Base-by-base conservation (phyloP, 2,888 invertebrate genomes). In the Pristionchus entomophagus region DNA sequence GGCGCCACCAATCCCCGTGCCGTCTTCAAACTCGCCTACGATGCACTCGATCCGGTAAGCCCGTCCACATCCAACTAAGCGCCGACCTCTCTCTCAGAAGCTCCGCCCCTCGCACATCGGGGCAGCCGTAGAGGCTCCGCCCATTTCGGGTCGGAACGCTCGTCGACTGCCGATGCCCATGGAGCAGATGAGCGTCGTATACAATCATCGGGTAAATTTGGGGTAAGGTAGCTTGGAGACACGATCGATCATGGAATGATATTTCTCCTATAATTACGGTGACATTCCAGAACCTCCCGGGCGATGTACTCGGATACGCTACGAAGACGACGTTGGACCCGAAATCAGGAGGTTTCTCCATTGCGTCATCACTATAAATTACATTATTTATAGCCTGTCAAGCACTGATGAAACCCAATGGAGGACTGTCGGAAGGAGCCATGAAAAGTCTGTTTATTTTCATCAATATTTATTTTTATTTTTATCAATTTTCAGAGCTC, bases 171-270 rank as follows among this genome's bases (percentile, higher is more conserved):
- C 80, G n/a, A 80, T 80, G 80, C 35, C 32, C 26, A 80, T 80
- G 80, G 80, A 80, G 41, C 80, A 80, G 51, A 56, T 80, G 73
- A 73, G 73, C 32, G 73, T 73, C 26, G 41, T 73, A 4, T 73
- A 73, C 41, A 73, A 73, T 41, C 73, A 73, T 73, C 22, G 73
- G 38, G 73, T 73, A n/a, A 5, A 41, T 73, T 69, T 3, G 38
- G 38, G 14, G 45, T 45, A 35, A 32, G 10, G 65, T 65, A 35
- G 65, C 32, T 3, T 8, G 38, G 38, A 65, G 14, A 14, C 22
- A 1, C 35, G n/a, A 73, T 73, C 26, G 73, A 41, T 0, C 2
- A 26, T 41, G 41, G 32, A 73, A 1, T 41, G n/a, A n/a, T n/a
- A n/a, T n/a, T n/a, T n/a, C n/a, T n/a, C n/a, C n/a, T n/a, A n/a